Evolutionary conservation across 2,888 invertebrate species (phyloP).

Genomic region (Eueremaeus valkanovi): DNA sequence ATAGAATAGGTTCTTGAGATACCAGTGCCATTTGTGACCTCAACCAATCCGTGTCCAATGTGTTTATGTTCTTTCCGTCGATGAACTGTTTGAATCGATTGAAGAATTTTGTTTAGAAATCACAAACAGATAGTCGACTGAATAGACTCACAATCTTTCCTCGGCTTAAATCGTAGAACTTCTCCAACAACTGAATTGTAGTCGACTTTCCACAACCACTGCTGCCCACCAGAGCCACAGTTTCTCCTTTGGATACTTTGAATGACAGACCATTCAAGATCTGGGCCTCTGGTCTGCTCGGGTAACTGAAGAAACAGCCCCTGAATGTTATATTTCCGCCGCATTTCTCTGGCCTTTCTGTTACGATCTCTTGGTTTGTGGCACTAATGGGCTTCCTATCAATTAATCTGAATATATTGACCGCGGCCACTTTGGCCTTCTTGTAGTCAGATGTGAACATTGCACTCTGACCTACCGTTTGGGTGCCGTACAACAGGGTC

Average conservation of each 20-base stretch:
- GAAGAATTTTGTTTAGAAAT: no score
- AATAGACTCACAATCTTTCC: constrained; percentile 58
- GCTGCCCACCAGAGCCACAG: constrained; percentile 67
- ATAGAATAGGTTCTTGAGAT: constrained; percentile 48
- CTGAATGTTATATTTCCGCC: constrained; percentile 67
- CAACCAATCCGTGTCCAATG: constrained; percentile 45
- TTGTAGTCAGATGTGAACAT: constrained; percentile 76
- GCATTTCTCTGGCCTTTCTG: constrained; percentile 50
- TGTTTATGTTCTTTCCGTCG: constrained; percentile 44
- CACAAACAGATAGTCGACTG: no score
- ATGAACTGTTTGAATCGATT: constrained; percentile 38
- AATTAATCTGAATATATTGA: constrained; percentile 62
- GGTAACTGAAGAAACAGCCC: constrained; percentile 70
- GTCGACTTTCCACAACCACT: constrained; percentile 90
- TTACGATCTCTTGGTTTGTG: not conserved
- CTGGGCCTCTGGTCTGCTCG: constrained; percentile 68
- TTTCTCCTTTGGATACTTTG: constrained; percentile 60
- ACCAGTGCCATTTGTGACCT: constrained; percentile 46
- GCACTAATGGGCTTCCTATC: constrained; percentile 48
- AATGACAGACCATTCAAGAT: constrained; percentile 69
- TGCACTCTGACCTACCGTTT: constrained; percentile 73
- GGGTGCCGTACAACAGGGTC: constrained; percentile 68
- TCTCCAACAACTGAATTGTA: constrained; percentile 70
- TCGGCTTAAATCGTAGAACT: constrained; percentile 72
- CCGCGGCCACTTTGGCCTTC: constrained; percentile 69